A percentile compares a stretch with the other conserved stretches of the same genome.
Conservation (phyloP, 2,888 invertebrate species). For the Leptopilina syphax region DNA sequence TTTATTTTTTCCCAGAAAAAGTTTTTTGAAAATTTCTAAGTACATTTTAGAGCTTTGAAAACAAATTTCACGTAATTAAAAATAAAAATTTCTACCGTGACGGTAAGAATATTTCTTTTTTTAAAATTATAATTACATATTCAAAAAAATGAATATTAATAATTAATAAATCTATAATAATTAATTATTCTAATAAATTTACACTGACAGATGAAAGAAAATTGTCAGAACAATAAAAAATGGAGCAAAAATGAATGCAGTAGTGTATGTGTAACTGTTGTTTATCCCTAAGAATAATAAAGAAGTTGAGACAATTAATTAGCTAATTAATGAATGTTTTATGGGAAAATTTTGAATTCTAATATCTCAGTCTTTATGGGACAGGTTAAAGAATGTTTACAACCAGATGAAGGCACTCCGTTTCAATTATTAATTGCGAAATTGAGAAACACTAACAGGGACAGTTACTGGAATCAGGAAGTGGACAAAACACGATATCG, state of each 20-base stretch:
- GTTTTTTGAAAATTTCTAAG: too few species aligned
- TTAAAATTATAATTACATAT: too few species aligned
- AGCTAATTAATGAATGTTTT: not conserved
- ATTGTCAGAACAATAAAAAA: not conserved
- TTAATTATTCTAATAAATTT: not conserved
- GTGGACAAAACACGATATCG: slow-evolving; percentile 76
- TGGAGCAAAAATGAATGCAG: not conserved
- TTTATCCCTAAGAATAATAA: not conserved
- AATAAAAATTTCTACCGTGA: too few species aligned
- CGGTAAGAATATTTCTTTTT: too few species aligned
- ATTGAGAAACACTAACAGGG: slow-evolving; percentile 77
- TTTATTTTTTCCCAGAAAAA: too few species aligned
- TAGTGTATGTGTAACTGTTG: not conserved
- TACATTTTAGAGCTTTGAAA: too few species aligned
- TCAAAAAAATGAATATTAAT: too few species aligned
- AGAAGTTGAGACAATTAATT: not conserved
- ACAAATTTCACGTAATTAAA: too few species aligned
- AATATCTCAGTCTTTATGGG: slow-evolving; percentile 1
- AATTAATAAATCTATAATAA: not conserved
- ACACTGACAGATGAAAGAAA: not conserved
- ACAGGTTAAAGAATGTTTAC: slow-evolving; percentile 67
- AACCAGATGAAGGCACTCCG: slow-evolving; percentile 73
- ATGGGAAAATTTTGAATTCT: not conserved
- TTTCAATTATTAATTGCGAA: slow-evolving; percentile 77
- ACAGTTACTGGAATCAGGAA: slow-evolving; percentile 77